Percentiles rank a stretch among this genome's conserved stretches.
Evolutionary conservation across 2,888 invertebrate species (phyloP).

Genomic region (Elegia similella): DNA sequence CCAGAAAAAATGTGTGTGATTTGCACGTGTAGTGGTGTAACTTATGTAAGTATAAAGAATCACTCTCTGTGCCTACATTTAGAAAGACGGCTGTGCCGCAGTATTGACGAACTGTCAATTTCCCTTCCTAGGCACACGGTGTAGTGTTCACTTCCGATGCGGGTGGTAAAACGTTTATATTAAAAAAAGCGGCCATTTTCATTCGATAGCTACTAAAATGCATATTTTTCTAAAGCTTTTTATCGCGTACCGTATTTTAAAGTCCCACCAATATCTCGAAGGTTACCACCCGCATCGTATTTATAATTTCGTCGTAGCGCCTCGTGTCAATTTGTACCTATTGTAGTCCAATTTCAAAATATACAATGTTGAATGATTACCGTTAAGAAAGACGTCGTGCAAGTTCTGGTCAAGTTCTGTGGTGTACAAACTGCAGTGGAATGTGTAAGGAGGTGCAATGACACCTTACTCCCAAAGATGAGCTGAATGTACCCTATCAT

Average conservation of each 20-base stretch:
- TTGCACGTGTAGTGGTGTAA: too few relatives aligned
- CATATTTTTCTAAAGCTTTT: conserved; percentile 12
- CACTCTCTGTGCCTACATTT: not conserved
- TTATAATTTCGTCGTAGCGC: not conserved
- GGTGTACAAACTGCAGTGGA: too few relatives aligned
- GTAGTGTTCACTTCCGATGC: not conserved
- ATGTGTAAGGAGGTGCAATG: too few relatives aligned
- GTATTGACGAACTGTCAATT: not conserved
- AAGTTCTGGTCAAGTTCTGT: not conserved
- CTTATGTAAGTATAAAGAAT: too few relatives aligned
- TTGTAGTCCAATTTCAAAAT: conserved; percentile 1
- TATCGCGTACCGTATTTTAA: conserved; percentile 8
- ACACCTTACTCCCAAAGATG: too few relatives aligned
- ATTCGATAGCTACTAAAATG: conserved; percentile 2
- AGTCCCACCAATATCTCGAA: conserved; percentile 6
- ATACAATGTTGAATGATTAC: not conserved
- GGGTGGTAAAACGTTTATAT: not conserved
- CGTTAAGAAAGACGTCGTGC: not conserved
- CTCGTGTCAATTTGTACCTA: conserved; percentile 1
- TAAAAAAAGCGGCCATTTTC: conserved; percentile 6
- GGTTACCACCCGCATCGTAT: not conserved
- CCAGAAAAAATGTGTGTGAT: too few relatives aligned
- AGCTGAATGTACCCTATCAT: too few relatives aligned
- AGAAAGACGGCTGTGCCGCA: not conserved
- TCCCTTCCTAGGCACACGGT: not conserved